Base-by-base conservation (phyloP, 2,797 vertebrate genomes). In the Mormyrops attenuatus region DNA sequence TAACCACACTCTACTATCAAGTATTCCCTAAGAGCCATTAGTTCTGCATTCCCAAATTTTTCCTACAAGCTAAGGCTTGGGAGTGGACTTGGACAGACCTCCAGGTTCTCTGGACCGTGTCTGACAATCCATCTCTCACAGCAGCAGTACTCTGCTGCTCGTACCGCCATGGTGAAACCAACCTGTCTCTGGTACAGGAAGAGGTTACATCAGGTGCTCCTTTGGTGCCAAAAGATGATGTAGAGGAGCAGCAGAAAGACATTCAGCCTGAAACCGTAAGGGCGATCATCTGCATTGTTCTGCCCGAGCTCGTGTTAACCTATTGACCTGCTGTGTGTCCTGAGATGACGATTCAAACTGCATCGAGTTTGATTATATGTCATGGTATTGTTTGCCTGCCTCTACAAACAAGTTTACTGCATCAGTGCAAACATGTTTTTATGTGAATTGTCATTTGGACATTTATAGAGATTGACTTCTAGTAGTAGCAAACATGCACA, bases 231-330 rank as follows among this genome's bases (percentile, higher is more conserved):
- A 94, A 94, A 84, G 92, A 93, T 85, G 92, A 92, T 92, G 91
- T 93, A 94, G 92, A 93, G 87, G 91, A 94, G 91, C 91, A 89
- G 92, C 92, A 92, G 91, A 92, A 92, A 93, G 90, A 49, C 22
- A 20, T 52, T 53, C 17, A 47, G 55, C 11, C 63, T 22, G 84
- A 93, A 92, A 94, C 95, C 92, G 96, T 96, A 96, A 96, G 96
- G 93, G 11, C 17, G 73, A 34, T 88, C 60, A 88, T 89, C 92
- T 88, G 89, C 89, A 66, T 44, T 52, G 47, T 49, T 26, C 47
- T 85, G 82, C 22, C 41, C 8, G 7, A 80, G 38, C 73, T 80
- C 41, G 13, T 5, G 13, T 80, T 47, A 47, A 80, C 41, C 17
- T 44, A 13, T 80, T 44, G 38, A 47, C 73, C 73, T 80, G 73